Conservation (phyloP, 2,888 invertebrate species). For the Biston stratarius region DNA sequence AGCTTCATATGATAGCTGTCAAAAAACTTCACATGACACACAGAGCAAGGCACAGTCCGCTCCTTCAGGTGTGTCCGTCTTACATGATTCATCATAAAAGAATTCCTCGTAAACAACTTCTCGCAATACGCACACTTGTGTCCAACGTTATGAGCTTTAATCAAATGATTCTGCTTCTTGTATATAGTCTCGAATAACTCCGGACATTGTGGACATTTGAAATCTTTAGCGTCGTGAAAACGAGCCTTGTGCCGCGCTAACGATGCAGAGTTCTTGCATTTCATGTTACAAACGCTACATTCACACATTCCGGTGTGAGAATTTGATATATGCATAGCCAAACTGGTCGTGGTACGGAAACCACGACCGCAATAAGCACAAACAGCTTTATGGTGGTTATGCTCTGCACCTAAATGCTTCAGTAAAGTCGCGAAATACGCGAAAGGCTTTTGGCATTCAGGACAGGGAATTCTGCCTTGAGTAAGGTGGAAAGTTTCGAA, state of each 20-base stretch:
- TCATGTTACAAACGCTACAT: slow-evolving; percentile 69
- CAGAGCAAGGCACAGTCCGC: slow-evolving; percentile 74
- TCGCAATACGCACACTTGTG: slow-evolving; percentile 75
- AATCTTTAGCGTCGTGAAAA: slow-evolving; percentile 72
- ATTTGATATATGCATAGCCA: slow-evolving; percentile 72
- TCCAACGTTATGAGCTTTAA: slow-evolving; percentile 76
- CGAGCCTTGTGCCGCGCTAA: slow-evolving; percentile 74
- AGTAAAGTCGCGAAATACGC: slow-evolving; percentile 72
- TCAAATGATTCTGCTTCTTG: slow-evolving; percentile 83
- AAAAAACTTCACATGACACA: slow-evolving; percentile 76
- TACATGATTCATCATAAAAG: slow-evolving; percentile 78
- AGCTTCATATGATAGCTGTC: slow-evolving; percentile 72
- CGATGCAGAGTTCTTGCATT: slow-evolving; percentile 74
- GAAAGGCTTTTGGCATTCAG: slow-evolving; percentile 67
- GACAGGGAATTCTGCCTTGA: slow-evolving; percentile 76
- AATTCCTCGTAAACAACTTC: slow-evolving; percentile 78
- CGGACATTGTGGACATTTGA: slow-evolving; percentile 74
- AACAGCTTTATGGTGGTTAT: slow-evolving; percentile 74
- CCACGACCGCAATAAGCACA: slow-evolving; percentile 77
- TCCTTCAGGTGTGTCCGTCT: slow-evolving; percentile 79
- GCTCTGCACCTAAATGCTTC: slow-evolving; percentile 74
- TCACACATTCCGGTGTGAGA: slow-evolving; percentile 70
- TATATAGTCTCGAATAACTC: slow-evolving; percentile 82
- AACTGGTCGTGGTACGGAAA: slow-evolving; percentile 68
- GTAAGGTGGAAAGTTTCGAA: slow-evolving; percentile 71